phyloP scores from a whole-genome alignment of 1,140 invertebrate genomes.

The Phocides pigmalion region DNA sequence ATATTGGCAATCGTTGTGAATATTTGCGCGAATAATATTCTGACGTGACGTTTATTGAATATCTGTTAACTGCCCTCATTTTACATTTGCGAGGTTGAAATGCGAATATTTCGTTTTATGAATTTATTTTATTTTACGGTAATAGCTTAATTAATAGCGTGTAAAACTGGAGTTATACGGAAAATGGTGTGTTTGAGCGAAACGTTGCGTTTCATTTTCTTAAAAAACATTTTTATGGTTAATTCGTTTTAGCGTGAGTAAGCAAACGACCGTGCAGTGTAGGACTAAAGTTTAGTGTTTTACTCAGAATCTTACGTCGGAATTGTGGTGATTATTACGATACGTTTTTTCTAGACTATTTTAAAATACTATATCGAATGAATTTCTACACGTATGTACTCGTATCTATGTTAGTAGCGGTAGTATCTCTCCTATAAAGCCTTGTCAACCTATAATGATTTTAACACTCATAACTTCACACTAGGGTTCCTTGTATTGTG shows the following conservation, averaged over 20 bases:
- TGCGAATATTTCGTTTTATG: conserved; percentile 14
- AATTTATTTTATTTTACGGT: conserved; percentile 24
- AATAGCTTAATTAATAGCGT: conserved; percentile 21
- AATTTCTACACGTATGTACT: no score
- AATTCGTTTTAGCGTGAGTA: neutral
- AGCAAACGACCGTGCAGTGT: no score
- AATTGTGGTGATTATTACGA: no score
- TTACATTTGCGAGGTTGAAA: conserved; percentile 22
- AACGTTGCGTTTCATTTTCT: neutral
- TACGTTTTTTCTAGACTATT: no score
- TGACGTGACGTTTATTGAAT: conserved; percentile 30
- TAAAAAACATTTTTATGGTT: neutral
- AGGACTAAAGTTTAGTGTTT: no score
- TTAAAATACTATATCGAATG: no score
- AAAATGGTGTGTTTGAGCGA: neutral
- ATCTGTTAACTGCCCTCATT: conserved; percentile 29
- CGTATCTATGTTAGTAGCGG: no score
- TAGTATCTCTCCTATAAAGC: no score
- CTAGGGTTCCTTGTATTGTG: no score
- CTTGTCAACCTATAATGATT: no score
- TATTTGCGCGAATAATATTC: conserved; percentile 20
- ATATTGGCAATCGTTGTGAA: conserved; percentile 27
- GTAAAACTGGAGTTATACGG: conserved; percentile 4
- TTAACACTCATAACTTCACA: no score
- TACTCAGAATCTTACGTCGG: no score